These are phyloP conservation scores for Cephalotes varians DNA, from an alignment of 2,888 invertebrate species.

Conservation along the genomic window DNA sequence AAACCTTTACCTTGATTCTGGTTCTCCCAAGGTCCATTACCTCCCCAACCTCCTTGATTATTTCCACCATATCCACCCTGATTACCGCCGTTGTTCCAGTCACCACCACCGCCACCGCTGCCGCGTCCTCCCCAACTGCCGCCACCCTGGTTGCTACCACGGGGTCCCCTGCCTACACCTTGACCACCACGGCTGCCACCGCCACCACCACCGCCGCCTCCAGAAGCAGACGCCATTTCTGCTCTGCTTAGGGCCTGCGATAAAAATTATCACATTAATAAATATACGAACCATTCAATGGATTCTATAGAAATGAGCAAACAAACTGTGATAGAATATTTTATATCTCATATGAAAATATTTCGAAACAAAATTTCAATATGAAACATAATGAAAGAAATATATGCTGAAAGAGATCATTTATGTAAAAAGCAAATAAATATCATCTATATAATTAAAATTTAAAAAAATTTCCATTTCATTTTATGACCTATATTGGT, in stretches of 20 bases:
- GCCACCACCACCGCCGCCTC: conserved; percentile 86
- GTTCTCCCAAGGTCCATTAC: conserved; percentile 86
- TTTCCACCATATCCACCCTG: conserved; percentile 85
- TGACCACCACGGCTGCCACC: conserved; percentile 86
- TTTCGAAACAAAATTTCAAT: background rate
- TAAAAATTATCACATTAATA: conserved; percentile 2
- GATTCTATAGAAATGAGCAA: background rate
- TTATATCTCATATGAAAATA: background rate
- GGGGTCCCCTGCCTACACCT: conserved; percentile 87
- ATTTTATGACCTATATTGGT: background rate
- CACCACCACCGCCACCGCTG: conserved; percentile 85
- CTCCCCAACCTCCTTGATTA: conserved; percentile 85
- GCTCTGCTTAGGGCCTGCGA: conserved; percentile 92
- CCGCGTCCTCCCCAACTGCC: conserved; percentile 86
- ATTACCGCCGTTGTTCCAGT: conserved; percentile 83
- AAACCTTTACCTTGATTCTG: conserved; percentile 83
- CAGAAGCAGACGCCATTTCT: conserved; percentile 91
- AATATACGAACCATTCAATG: background rate
- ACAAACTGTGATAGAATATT: background rate
- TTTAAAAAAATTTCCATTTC: too few species aligned
- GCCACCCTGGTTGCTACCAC: conserved; percentile 87
- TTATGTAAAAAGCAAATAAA: too few species aligned
- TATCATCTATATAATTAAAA: too few species aligned
- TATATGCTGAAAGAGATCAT: too few species aligned
- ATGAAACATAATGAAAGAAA: too few species aligned